A percentile compares a stretch with the other conserved stretches of the same genome.
Conservation (phyloP, 2,888 invertebrate genomes). For the Ceramica pisi region DNA sequence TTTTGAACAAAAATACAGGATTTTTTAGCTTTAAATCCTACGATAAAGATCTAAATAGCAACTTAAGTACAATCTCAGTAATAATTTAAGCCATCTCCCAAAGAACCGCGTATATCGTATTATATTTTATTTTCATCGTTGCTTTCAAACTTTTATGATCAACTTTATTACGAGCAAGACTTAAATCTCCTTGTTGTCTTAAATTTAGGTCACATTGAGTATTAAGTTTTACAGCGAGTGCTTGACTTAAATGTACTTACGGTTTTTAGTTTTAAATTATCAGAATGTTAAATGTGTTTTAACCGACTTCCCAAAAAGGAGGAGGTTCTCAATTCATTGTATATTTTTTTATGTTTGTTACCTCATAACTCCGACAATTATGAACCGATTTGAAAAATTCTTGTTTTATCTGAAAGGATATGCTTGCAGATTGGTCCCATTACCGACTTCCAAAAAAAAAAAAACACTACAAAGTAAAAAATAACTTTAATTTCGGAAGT, state of each 20-base stretch:
- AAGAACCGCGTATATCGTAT: slow-evolving; percentile 44
- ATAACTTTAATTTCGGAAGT: too few relatives aligned
- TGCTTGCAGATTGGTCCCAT: too few relatives aligned
- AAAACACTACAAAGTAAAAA: too few relatives aligned
- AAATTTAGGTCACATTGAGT: slow-evolving; percentile 53
- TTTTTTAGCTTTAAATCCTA: not conserved
- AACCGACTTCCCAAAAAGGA: too few relatives aligned
- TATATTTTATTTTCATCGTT: slow-evolving; percentile 46
- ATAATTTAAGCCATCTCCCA: slow-evolving; percentile 38
- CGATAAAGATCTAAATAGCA: slow-evolving; percentile 17
- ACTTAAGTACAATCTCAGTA: slow-evolving; percentile 2
- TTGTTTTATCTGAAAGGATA: too few relatives aligned
- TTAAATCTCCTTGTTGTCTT: slow-evolving; percentile 51
- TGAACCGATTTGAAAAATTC: too few relatives aligned
- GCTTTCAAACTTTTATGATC: slow-evolving; percentile 56
- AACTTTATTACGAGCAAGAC: slow-evolving; percentile 46
- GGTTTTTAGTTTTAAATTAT: slow-evolving; percentile 26
- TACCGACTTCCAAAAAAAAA: too few relatives aligned
- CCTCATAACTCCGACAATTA: too few relatives aligned
- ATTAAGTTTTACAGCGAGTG: slow-evolving; percentile 47
- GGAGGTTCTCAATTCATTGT: too few relatives aligned
- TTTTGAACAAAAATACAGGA: not conserved
- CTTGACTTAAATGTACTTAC: slow-evolving; percentile 6
- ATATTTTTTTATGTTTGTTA: too few relatives aligned
- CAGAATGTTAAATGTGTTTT: not conserved